Base-by-base conservation (phyloP, 2,888 invertebrate species). In the Isoperla grammatica region DNA sequence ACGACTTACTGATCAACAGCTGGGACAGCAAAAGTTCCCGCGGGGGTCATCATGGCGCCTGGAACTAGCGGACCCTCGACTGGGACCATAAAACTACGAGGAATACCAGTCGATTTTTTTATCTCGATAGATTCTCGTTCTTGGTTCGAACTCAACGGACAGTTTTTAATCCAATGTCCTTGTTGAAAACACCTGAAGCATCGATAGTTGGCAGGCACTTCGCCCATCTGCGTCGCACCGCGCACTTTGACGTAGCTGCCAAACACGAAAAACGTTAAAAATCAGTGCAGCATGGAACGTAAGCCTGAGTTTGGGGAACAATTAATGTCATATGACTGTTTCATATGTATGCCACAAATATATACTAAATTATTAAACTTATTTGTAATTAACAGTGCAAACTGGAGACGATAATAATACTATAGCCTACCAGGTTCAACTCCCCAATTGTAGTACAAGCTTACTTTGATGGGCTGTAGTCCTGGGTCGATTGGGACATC, bases 111-210 rank as follows among this genome's bases (percentile, higher is more conserved):
- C 71, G 94, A 95, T 69, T 96, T 85, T 71, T 94, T 94, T 62
- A 95, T 86, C 72, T 93, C 91, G 63, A 85, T 78, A 17, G 84
- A 81, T 71, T 83, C 88, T 78, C 78, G 60, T 64, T 80, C 80
- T 64, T 79, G 76, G 64, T 77, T 78, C 61, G 79, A 78, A 53
- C 82, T 83, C 64, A 85, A 76, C 8, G 95, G 95, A 74, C 99
- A 99, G 74, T 95, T 92, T 74, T 92, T 93, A 66, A 96, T 96
- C 94, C 95, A 98, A 76, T 99, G 99, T 1, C 99, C 99, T 61
- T 86, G 84, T 74, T 94, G 89, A 69, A 92, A 88, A 76, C 99
- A 99, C 74, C 92, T 92, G 72, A 89, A 92, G 75, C 99, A 99
- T 53, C 89, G 82, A 76, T 99, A 99, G 71, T 86, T 87, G n/a